Evolutionary conservation across 1,140 invertebrate genomes (phyloP).

Genomic region (Probaryconus sp.): DNA sequence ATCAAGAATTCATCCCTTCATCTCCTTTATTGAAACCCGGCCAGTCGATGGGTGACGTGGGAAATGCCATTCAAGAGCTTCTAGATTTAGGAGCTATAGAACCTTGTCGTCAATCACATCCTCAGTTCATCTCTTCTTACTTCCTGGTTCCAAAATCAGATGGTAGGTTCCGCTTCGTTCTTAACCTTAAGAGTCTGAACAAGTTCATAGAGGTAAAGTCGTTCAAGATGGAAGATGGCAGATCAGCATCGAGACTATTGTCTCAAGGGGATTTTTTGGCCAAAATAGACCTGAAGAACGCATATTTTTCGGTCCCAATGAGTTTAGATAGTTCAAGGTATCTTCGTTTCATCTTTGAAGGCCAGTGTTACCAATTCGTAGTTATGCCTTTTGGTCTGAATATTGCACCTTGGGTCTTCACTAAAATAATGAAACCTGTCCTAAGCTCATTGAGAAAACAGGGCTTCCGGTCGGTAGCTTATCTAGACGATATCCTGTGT

Average conservation of each 20-base stretch:
- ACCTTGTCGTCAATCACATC: background rate
- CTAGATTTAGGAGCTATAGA: background rate
- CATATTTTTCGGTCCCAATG: constrained; percentile 35
- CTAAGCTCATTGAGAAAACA: background rate
- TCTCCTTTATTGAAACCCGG: background rate
- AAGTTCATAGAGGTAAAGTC: constrained; percentile 46
- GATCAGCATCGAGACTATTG: constrained; percentile 52
- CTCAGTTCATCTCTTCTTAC: constrained; percentile 12
- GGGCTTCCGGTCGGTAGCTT: constrained; percentile 6
- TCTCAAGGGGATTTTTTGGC: constrained; percentile 15
- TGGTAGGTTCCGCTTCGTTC: background rate
- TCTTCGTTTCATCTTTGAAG: constrained; percentile 51
- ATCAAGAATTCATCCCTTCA: background rate
- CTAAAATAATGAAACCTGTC: constrained; percentile 17
- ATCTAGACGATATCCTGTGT: constrained; percentile 21
- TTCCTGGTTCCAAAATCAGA: constrained; percentile 8
- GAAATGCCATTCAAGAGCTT: background rate
- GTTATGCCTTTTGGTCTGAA: constrained; percentile 60
- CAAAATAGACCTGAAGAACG: constrained; percentile 34
- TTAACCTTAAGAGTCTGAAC: constrained; percentile 63
- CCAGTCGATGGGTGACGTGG: background rate
- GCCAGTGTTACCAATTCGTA: constrained; percentile 25
- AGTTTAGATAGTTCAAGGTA: constrained; percentile 42
- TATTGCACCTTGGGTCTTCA: constrained; percentile 59
- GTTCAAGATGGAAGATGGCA: constrained; percentile 65